These are phyloP conservation scores for Heterodera carotae DNA, from an alignment of 1,140 invertebrate species.

Conservation along the genomic window DNA sequence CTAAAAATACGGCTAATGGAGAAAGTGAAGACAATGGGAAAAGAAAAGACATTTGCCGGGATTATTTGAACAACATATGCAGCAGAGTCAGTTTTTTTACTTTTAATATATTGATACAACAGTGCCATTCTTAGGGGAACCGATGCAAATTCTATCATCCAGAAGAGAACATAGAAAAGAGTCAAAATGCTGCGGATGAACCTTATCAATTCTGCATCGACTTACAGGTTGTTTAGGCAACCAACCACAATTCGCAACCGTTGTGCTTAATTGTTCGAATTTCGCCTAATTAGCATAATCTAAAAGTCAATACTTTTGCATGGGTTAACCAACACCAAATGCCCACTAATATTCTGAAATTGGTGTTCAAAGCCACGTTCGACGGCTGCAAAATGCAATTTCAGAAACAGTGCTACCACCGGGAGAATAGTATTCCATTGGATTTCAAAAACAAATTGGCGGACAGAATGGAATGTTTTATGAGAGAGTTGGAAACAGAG, in stretches of 20 bases:
- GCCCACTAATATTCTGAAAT: too few relatives aligned
- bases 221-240: constrained; percentile 51
- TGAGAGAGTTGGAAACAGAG: not conserved
- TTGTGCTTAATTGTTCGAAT: too few relatives aligned
- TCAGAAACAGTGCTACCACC: not conserved
- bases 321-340: too few relatives aligned
- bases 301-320: too few relatives aligned
- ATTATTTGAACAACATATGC: constrained; percentile 74
- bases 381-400: constrained; percentile 1
- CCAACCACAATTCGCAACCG: too few relatives aligned
- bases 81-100: constrained; percentile 66
- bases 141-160: constrained; percentile 77
- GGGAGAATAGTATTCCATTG: not conserved
- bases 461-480: not conserved
- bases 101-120: not conserved
- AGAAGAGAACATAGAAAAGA: constrained; percentile 63
- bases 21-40: not conserved
- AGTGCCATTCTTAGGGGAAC: constrained; percentile 70
- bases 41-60: constrained; percentile 68
- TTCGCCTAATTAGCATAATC: too few relatives aligned
- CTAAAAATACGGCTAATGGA: not conserved
- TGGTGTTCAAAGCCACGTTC: not conserved
- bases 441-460: not conserved
- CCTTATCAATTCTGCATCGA: constrained; percentile 63
- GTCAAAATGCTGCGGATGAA: constrained; percentile 57